These are phyloP conservation scores for Sakesphorus luctuosus DNA, from an alignment of 2,113 vertebrate species.

Conservation along the genomic window DNA sequence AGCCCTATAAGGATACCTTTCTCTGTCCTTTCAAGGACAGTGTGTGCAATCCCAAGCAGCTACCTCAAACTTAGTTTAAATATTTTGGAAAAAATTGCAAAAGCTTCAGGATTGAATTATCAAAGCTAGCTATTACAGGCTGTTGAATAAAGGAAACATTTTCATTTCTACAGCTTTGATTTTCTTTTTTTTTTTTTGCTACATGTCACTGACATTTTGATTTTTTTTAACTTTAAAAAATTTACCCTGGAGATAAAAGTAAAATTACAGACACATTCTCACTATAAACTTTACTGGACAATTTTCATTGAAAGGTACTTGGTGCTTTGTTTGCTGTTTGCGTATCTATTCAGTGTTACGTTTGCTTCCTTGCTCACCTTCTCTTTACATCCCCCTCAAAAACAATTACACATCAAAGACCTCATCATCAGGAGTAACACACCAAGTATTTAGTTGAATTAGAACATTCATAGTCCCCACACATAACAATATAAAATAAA, in stretches of 20 bases:
- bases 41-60: neutral
- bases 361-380: neutral
- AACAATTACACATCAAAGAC: neutral
- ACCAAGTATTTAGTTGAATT: neutral
- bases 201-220: neutral
- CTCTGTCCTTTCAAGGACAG: neutral
- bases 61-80: neutral
- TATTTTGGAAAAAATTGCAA: constrained; percentile 3
- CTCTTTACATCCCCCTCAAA: neutral
- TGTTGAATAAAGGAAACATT: neutral
- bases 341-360: neutral
- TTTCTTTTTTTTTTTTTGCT: neutral
- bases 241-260: neutral
- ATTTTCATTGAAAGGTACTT: constrained; percentile 15
- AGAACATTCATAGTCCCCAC: neutral
- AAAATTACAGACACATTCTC: neutral
- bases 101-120: neutral
- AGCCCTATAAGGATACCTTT: neutral
- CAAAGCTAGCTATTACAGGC: neutral
- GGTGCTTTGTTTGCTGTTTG: constrained; percentile 20
- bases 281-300: constrained; percentile 4
- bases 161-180: neutral
- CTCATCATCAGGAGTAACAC: neutral
- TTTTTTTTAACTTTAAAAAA: neutral
- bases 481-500: neutral